A percentile compares a stretch with the other conserved stretches of the same genome.
phyloP scores from a whole-genome alignment of 2,113 vertebrate genomes.

The Syngnathus floridae region DNA sequence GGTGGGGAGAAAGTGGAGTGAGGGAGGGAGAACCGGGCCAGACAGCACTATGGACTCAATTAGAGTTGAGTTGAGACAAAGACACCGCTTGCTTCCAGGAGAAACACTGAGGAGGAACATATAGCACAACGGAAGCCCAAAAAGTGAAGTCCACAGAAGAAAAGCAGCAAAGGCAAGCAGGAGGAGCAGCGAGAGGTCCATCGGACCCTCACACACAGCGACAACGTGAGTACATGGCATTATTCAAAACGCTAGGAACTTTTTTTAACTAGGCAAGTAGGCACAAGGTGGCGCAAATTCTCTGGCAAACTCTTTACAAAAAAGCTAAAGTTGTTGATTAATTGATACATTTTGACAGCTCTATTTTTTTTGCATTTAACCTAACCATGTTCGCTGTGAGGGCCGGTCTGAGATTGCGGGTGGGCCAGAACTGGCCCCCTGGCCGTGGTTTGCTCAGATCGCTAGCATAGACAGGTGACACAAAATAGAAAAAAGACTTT shows the following conservation, averaged over 20 bases:
- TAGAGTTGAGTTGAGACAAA: conserved; percentile 40
- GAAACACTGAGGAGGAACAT: not conserved
- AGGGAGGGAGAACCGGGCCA: conserved; percentile 27
- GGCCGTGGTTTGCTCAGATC: no score
- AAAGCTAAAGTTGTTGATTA: no score
- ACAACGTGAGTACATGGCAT: conserved; percentile 43
- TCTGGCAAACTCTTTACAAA: no score
- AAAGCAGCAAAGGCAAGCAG: conserved; percentile 33
- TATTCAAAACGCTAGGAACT: no score
- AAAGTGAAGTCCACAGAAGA: conserved; percentile 15
- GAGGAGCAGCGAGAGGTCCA: conserved; percentile 52
- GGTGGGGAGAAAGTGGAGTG: conserved; percentile 43
- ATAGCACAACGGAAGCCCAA: not conserved
- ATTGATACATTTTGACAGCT: no score
- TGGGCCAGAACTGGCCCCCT: no score
- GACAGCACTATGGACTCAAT: conserved; percentile 22
- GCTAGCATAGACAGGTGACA: no score
- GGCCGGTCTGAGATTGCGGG: no score
- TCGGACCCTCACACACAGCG: conserved; percentile 29
- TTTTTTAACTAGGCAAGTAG: no score
- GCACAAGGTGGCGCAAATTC: no score
- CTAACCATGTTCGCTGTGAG: no score
- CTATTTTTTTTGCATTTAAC: no score
- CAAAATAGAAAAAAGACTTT: not conserved
- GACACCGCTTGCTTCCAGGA: conserved; percentile 7